Evolutionary conservation across 2,888 invertebrate species (phyloP).

Genomic region (Branchipolynoe longqiensis): DNA sequence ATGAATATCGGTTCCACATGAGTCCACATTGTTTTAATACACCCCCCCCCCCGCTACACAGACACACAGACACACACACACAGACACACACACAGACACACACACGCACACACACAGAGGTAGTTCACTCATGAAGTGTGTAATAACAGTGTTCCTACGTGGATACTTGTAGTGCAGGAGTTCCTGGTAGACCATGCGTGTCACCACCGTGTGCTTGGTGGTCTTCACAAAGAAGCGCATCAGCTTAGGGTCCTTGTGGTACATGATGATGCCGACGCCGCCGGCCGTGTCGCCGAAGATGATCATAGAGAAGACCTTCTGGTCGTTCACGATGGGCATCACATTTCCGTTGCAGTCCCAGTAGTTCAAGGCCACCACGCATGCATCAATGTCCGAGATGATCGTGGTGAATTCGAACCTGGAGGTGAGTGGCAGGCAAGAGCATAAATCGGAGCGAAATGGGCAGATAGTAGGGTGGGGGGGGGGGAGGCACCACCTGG

Average conservation of each 20-base stretch:
- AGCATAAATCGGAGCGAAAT: background rate
- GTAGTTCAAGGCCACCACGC: conserved; percentile 29
- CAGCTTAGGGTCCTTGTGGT: conserved; percentile 58
- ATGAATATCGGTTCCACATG: too few species aligned
- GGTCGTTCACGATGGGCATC: background rate
- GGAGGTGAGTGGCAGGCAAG: background rate
- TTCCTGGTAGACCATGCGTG: conserved; percentile 44
- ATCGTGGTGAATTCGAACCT: background rate
- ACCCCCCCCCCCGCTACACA: too few species aligned
- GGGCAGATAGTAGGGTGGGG: background rate
- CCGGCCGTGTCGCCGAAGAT: conserved; percentile 90
- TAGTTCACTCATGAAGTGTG: too few species aligned
- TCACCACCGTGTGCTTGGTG: background rate
- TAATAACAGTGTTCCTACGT: background rate
- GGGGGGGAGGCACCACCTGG: too few species aligned
- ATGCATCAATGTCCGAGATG: conserved; percentile 38
- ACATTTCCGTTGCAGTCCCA: background rate
- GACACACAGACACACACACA: too few species aligned
- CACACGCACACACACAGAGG: too few species aligned
- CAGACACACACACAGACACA: too few species aligned
- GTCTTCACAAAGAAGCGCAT: conserved; percentile 56
- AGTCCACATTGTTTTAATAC: too few species aligned
- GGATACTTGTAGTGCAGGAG: conserved; percentile 39
- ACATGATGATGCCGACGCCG: conserved; percentile 62
- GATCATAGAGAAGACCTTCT: conserved; percentile 76